Evolutionary conservation across 2,888 invertebrate genomes (phyloP).

Genomic region (Zaprionus lineosus): DNA sequence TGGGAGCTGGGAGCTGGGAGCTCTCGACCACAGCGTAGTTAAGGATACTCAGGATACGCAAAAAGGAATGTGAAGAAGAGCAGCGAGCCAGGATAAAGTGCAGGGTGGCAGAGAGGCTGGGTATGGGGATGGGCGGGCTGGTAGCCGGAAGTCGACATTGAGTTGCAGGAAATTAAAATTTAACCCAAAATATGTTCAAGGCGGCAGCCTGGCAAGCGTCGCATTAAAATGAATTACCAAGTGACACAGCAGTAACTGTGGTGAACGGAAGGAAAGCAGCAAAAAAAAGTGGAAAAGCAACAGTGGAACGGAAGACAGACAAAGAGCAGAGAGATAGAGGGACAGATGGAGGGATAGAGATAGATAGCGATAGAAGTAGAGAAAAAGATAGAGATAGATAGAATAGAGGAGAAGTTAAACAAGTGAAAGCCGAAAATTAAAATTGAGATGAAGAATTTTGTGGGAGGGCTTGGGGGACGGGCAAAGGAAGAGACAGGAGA

Average conservation of each 20-base stretch:
- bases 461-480: neutral
- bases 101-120: no score
- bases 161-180: constrained; percentile 76
- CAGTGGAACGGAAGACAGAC: no score
- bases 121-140: constrained; percentile 10
- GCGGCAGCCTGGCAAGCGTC: constrained; percentile 27
- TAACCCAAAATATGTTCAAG: constrained; percentile 51
- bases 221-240: constrained; percentile 54
- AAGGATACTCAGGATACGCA: no score
- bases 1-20: no score
- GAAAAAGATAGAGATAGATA: neutral
- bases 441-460: neutral
- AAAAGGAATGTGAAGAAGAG: no score
- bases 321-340: neutral
- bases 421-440: neutral
- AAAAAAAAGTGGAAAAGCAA: neutral
- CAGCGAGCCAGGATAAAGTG: no score
- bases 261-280: neutral
- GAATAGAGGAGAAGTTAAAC: neutral
- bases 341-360: constrained; percentile 1
- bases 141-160: constrained; percentile 58
- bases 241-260: constrained; percentile 11
- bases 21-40: no score
- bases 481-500: neutral
- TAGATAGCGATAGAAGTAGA: no score